Percentiles rank a stretch among this genome's conserved stretches.
Conservation (phyloP, 2,888 invertebrate species). For the Odontocerum albicorne region DNA sequence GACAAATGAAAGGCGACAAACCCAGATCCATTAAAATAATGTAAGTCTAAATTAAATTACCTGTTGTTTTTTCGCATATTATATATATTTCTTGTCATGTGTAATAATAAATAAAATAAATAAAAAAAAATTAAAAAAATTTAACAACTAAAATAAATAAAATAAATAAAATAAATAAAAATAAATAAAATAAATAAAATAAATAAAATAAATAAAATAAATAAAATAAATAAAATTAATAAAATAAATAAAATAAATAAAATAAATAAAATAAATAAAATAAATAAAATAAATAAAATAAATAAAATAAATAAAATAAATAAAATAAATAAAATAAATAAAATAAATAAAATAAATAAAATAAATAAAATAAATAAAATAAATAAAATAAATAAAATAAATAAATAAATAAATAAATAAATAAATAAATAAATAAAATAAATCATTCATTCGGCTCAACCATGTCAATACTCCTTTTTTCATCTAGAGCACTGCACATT, state of each 20-base stretch:
- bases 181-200: slow-evolving; percentile 31
- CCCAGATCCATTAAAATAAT: no score
- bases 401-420: neutral
- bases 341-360: neutral
- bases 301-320: slow-evolving; percentile 3
- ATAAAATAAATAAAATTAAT: neutral
- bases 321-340: slow-evolving; percentile 15
- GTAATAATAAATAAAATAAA: neutral
- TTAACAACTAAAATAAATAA: neutral
- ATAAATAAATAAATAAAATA: no score
- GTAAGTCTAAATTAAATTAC: no score
- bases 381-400: neutral
- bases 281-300: slow-evolving; percentile 12
- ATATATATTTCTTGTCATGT: no score
- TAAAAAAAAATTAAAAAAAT: neutral
- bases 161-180: slow-evolving; percentile 25
- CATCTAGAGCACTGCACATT: no score
- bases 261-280: neutral
- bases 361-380: neutral
- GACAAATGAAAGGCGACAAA: no score
- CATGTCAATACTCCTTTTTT: no score
- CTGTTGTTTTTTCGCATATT: no score
- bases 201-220: slow-evolving; percentile 21
- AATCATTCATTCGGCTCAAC: no score
- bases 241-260: neutral